Conservation (phyloP, 2,113 vertebrate genomes). For the Mionectes macconnelli region DNA sequence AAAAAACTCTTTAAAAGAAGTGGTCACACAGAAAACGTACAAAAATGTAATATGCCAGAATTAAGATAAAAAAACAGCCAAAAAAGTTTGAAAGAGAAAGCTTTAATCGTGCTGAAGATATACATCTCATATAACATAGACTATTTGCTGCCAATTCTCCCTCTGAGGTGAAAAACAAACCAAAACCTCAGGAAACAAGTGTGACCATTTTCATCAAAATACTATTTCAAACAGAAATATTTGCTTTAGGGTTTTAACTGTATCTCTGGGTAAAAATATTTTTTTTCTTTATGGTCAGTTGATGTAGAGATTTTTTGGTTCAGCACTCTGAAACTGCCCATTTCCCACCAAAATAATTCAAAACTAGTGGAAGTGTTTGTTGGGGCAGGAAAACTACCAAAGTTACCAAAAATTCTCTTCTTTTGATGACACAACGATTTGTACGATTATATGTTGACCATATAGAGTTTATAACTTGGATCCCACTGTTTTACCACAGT, state of each 20-base stretch:
- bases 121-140: background rate
- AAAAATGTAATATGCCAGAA: background rate
- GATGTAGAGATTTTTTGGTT: background rate
- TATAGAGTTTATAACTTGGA: background rate
- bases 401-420: background rate
- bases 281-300: background rate
- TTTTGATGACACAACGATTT: background rate
- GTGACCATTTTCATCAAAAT: background rate
- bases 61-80: background rate
- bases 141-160: background rate
- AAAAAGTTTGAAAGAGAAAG: background rate
- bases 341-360: background rate
- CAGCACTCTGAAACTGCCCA: background rate
- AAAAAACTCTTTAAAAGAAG: background rate
- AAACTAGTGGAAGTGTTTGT: background rate
- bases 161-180: background rate
- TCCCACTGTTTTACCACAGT: background rate
- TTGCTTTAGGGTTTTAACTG: background rate
- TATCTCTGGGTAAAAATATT: no score
- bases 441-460: background rate
- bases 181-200: background rate
- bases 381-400: background rate
- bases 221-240: background rate
- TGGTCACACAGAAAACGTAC: background rate
- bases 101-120: background rate